Evolutionary conservation across 2,888 invertebrate genomes (phyloP).

Genomic region (Cecidostiba fungosa): DNA sequence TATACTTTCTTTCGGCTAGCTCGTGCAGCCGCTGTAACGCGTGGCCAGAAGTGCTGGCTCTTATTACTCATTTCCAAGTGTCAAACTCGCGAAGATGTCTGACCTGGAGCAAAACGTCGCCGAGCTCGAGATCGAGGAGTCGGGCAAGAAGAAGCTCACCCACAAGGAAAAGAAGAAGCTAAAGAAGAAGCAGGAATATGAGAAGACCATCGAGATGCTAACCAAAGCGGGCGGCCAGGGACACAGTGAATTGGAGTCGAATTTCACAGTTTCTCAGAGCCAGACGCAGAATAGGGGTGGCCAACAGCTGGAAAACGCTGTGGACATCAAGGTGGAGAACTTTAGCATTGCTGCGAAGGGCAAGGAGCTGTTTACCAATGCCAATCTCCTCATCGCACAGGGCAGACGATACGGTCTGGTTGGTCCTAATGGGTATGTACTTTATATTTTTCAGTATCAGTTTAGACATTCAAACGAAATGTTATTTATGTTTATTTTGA

Average conservation of each 20-base stretch:
- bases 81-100: slow-evolving; percentile 56
- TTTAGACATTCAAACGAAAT: slow-evolving; percentile 3
- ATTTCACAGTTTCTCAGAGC: slow-evolving; percentile 96
- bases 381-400: slow-evolving; percentile 94
- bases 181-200: slow-evolving; percentile 94
- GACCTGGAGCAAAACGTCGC: slow-evolving; percentile 72
- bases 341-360: slow-evolving; percentile 99
- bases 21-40: slow-evolving; percentile 24
- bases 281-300: slow-evolving; percentile 81
- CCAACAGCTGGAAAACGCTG: slow-evolving; percentile 90
- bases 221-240: slow-evolving; percentile 94
- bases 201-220: slow-evolving; percentile 91
- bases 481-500: no score
- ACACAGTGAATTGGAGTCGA: slow-evolving; percentile 93
- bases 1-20: slow-evolving; percentile 11
- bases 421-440: slow-evolving; percentile 94
- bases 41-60: slow-evolving; percentile 10
- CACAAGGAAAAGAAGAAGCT: slow-evolving; percentile 96
- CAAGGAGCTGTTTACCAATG: slow-evolving; percentile 98
- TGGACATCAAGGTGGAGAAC: slow-evolving; percentile 99
- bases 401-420: slow-evolving; percentile 98
- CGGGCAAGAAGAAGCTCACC: slow-evolving; percentile 88
- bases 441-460: slow-evolving; percentile 25
- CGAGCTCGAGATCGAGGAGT: slow-evolving; percentile 77
- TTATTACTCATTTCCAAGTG: slow-evolving; percentile 9